Evolutionary conservation across 2,113 vertebrate species (phyloP).

Genomic region (Mionectes macconnelli): DNA sequence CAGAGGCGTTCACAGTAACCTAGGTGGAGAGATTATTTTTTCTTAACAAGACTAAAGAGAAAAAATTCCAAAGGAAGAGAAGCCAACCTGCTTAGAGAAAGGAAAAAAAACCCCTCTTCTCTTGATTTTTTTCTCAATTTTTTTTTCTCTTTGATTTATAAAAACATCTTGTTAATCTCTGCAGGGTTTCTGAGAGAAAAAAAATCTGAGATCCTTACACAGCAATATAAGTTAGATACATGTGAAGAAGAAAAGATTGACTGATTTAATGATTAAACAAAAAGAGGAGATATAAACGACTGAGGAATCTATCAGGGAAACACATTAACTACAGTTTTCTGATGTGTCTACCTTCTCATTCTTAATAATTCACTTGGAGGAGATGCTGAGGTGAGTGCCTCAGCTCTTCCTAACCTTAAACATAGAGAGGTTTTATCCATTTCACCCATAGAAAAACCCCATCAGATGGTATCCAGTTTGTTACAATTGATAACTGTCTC

Average conservation of each 20-base stretch:
- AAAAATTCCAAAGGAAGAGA: background rate
- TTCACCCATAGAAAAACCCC: background rate
- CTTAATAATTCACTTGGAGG: constrained; percentile 11
- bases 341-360: background rate
- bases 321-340: constrained; percentile 35
- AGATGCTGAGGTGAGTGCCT: background rate
- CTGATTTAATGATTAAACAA: constrained; percentile 44
- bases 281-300: background rate
- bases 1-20: background rate
- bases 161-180: background rate
- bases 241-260: background rate
- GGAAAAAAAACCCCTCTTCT: background rate
- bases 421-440: background rate
- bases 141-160: background rate
- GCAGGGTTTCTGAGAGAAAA: background rate
- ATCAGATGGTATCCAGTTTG: background rate
- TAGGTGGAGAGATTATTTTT: background rate
- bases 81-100: background rate
- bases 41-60: background rate
- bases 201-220: background rate
- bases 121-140: background rate
- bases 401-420: background rate
- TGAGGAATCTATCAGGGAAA: constrained; percentile 11
- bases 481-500: background rate
- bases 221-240: background rate